A percentile compares a stretch with the other conserved stretches of the same genome.
These are phyloP conservation scores for Anguilla megastoma DNA, from an alignment of 2,797 vertebrate species.

Conservation along the genomic window DNA sequence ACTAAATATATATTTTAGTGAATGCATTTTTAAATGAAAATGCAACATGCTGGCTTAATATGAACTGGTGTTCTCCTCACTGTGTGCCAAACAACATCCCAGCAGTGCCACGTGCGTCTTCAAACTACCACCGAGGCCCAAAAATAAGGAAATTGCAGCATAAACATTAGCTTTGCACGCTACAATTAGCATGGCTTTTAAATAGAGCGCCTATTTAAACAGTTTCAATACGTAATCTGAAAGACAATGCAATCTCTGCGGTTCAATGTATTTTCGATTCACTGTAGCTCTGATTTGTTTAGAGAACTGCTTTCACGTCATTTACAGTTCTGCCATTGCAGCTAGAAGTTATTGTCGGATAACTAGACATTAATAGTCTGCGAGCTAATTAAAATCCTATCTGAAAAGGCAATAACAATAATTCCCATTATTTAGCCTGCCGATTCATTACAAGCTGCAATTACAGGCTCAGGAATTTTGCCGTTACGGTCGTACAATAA, in stretches of 20 bases:
- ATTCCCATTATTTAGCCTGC: background rate
- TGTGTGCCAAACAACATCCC: background rate
- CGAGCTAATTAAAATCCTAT: background rate
- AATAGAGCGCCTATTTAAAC: background rate
- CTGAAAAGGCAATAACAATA: slow-evolving; percentile 7
- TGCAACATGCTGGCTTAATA: background rate
- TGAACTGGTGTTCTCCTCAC: background rate
- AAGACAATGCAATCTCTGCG: background rate
- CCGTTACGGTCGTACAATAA: background rate
- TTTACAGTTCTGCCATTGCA: background rate
- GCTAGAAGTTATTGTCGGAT: too few relatives aligned
- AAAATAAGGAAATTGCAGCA: background rate
- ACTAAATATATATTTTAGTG: background rate
- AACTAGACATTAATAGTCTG: background rate
- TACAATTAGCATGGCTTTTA: background rate
- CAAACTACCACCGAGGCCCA: background rate
- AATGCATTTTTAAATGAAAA: background rate
- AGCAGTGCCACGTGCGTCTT: background rate
- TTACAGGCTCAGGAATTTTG: background rate
- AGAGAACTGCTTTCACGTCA: background rate
- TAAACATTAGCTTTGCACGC: background rate
- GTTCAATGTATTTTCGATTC: background rate
- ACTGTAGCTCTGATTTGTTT: background rate
- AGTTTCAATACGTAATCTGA: background rate
- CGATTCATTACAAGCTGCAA: background rate